Evolutionary conservation across 2,888 invertebrate species (phyloP).

Genomic region (Diabrotica balteata): DNA sequence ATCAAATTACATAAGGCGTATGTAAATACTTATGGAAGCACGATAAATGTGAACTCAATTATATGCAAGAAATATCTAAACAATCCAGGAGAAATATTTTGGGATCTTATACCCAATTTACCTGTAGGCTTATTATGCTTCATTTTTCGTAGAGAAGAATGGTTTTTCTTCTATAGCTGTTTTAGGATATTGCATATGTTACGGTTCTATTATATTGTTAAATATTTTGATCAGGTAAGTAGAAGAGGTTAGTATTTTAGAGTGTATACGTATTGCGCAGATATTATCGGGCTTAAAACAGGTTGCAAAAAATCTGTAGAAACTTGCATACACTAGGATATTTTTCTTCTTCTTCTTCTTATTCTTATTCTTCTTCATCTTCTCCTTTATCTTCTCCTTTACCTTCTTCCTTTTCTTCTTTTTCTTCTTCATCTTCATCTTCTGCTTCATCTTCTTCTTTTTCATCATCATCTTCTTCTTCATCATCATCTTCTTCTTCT

Average conservation of each 20-base stretch:
- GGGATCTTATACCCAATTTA: constrained; percentile 34
- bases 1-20: constrained; percentile 29
- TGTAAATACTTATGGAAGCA: constrained; percentile 30
- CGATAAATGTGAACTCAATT: constrained; percentile 20
- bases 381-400: no score
- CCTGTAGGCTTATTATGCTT: constrained; percentile 28
- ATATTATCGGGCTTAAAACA: neutral
- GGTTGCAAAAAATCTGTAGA: neutral
- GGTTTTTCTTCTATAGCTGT: constrained; percentile 32
- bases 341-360: no score
- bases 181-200: constrained; percentile 32
- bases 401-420: no score
- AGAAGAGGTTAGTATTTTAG: no score
- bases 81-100: constrained; percentile 24
- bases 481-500: no score
- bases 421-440: no score
- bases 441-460: no score
- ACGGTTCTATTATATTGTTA: constrained; percentile 29
- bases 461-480: no score
- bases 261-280: neutral
- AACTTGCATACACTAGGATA: no score
- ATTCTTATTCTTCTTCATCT: no score
- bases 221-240: constrained; percentile 31
- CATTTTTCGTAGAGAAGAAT: constrained; percentile 24
- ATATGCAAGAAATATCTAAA: constrained; percentile 30